Evolutionary conservation across 2,888 invertebrate genomes (phyloP).

Genomic region (Morpho deidamia): DNA sequence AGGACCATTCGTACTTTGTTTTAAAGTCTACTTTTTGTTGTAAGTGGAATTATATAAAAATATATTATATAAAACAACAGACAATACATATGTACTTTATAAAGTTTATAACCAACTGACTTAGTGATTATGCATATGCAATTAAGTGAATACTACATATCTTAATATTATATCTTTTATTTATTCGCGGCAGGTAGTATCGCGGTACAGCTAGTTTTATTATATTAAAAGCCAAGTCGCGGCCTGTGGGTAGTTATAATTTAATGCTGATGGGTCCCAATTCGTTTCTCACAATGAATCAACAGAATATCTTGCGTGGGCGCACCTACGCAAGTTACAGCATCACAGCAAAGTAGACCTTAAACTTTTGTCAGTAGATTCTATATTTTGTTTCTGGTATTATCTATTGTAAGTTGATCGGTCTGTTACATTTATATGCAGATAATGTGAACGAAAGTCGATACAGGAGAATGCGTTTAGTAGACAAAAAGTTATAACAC

Average conservation of each 20-base stretch:
- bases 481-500: too few species aligned
- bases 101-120: too few species aligned
- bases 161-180: too few species aligned
- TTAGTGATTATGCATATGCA: too few species aligned
- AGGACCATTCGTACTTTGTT: too few species aligned
- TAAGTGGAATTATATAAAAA: too few species aligned
- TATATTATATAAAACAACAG: too few species aligned
- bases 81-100: too few species aligned
- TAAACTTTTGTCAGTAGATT: constrained; percentile 14
- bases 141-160: too few species aligned
- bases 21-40: too few species aligned
- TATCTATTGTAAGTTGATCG: constrained; percentile 18
- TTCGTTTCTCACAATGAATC: constrained; percentile 36
- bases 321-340: constrained; percentile 29
- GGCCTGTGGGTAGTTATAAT: constrained; percentile 11
- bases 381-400: constrained; percentile 9
- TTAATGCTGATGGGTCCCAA: constrained; percentile 28
- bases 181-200: too few species aligned
- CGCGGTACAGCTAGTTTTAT: too few species aligned
- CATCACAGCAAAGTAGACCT: not conserved
- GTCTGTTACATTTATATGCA: constrained; percentile 4
- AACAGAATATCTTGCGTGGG: constrained; percentile 33
- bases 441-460: constrained; percentile 14
- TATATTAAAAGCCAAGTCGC: constrained; percentile 17
- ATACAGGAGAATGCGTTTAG: constrained; percentile 7